These are phyloP conservation scores for Oreochromis spilurus DNA, from an alignment of 2,113 vertebrate genomes.

Conservation along the genomic window DNA sequence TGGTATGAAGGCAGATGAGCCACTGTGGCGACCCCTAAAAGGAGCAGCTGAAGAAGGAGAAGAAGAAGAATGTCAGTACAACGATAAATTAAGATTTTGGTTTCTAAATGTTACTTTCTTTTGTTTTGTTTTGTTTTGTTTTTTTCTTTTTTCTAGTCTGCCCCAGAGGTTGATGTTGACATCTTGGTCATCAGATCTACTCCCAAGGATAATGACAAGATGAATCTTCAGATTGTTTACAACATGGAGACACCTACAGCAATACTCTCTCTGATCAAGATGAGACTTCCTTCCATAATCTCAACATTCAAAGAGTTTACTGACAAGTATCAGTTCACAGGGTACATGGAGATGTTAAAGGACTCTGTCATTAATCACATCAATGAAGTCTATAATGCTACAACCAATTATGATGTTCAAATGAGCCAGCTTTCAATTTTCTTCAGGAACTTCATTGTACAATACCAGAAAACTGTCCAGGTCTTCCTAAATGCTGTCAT, in stretches of 20 bases:
- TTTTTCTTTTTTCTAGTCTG: conserved; percentile 69
- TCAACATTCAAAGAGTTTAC: conserved; percentile 39
- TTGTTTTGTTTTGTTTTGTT: not conserved
- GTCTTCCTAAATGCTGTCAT: conserved; percentile 70
- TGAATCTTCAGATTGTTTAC: conserved; percentile 76
- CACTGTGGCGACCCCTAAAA: not conserved
- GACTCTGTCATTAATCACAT: conserved; percentile 48
- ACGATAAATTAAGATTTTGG: not conserved
- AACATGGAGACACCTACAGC: conserved; percentile 69
- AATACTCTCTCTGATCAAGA: conserved; percentile 73
- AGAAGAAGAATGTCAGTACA: not conserved
- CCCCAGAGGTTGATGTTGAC: conserved; percentile 75
- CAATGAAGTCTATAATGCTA: conserved; percentile 52
- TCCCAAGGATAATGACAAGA: conserved; percentile 47
- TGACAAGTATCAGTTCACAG: conserved; percentile 62
- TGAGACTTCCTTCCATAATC: conserved; percentile 62
- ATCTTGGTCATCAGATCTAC: conserved; percentile 73
- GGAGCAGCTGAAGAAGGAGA: not conserved
- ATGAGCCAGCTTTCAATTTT: conserved; percentile 66
- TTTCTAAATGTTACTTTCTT: not conserved
- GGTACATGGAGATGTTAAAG: not conserved
- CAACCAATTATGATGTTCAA: conserved; percentile 52
- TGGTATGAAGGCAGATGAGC: not conserved
- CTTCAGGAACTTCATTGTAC: conserved; percentile 63
- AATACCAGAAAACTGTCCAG: conserved; percentile 68